Percentiles rank a stretch among this genome's conserved stretches.
Conservation (phyloP, 1,140 invertebrate species). For the Drosophila melanica region DNA sequence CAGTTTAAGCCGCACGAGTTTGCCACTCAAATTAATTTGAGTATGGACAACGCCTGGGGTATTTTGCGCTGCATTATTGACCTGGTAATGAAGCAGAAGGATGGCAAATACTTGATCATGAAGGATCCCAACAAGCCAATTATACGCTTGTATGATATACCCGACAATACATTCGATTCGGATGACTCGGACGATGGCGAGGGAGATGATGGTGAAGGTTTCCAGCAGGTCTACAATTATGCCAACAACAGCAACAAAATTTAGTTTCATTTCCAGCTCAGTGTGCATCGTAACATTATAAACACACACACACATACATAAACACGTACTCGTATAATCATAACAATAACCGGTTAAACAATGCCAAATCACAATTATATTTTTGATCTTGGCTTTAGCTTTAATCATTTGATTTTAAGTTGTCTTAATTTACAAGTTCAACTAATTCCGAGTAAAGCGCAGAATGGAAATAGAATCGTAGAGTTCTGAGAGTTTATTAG, state of each 20-base stretch:
- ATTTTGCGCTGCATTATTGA: conserved; percentile 99
- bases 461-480: conserved; percentile 35
- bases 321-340: conserved; percentile 36
- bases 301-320: conserved; percentile 25
- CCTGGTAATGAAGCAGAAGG: conserved; percentile 98
- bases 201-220: conserved; percentile 88
- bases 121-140: conserved; percentile 99
- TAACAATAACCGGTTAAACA: conserved; percentile 57
- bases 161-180: conserved; percentile 99
- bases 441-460: conserved; percentile 60
- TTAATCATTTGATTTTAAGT: conserved; percentile 60
- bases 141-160: conserved; percentile 98
- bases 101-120: conserved; percentile 99
- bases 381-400: conserved; percentile 29
- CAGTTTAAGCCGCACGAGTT: conserved; percentile 99
- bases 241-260: conserved; percentile 72
- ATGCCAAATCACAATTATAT: conserved; percentile 49
- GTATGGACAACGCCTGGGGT: conserved; percentile 99
- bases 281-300: conserved; percentile 27
- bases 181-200: conserved; percentile 95
- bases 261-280: conserved; percentile 47
- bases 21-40: conserved; percentile 99
- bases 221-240: conserved; percentile 82
- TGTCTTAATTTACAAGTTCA: conserved; percentile 38
- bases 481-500: conserved; percentile 9